phyloP scores from a whole-genome alignment of 2,113 vertebrate genomes.

The Saccopteryx bilineata region DNA sequence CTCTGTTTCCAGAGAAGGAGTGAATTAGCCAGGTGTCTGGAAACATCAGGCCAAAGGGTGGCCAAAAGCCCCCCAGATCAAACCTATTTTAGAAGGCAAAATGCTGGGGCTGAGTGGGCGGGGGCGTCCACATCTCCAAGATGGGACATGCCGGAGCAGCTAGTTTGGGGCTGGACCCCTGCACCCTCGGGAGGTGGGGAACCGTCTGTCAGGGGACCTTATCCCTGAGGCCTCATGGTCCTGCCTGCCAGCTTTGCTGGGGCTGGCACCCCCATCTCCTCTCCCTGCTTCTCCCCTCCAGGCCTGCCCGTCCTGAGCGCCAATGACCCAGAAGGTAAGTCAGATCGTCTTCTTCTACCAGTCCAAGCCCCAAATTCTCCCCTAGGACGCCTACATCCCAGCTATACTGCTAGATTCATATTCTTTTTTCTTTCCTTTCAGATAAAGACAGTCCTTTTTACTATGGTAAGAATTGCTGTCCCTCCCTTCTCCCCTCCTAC shows the following conservation, averaged over 20 bases:
- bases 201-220: background rate
- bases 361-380: background rate
- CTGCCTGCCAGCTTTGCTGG: background rate
- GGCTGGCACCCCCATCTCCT: background rate
- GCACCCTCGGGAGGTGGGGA: background rate
- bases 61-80: background rate
- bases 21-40: background rate
- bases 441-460: constrained; percentile 81
- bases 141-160: fast-evolving
- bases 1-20: background rate
- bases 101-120: background rate
- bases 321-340: constrained; percentile 78
- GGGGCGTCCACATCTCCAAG: background rate
- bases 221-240: background rate
- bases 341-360: too few relatives aligned
- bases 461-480: constrained; percentile 78
- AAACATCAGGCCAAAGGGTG: background rate
- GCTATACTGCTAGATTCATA: background rate
- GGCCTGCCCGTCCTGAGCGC: constrained; percentile 74
- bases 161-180: background rate
- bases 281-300: background rate
- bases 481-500: fast-evolving
- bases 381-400: fast-evolving
- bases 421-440: constrained; percentile 58
- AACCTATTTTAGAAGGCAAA: background rate